phyloP scores from a whole-genome alignment of 2,888 invertebrate species.

The Yponomeuta evonymella region DNA sequence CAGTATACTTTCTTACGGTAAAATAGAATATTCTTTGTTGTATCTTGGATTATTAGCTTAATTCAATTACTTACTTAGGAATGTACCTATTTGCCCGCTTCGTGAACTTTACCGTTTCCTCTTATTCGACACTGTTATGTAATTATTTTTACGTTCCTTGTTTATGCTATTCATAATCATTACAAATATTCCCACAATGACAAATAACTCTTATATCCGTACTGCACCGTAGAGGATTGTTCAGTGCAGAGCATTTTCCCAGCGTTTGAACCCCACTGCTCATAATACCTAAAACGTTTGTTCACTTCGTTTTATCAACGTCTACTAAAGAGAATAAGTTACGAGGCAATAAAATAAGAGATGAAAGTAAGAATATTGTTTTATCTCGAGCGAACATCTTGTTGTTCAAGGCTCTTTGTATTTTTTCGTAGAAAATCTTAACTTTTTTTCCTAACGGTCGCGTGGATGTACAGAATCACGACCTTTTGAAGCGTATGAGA shows the following conservation, averaged over 20 bases:
- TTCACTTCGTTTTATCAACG: constrained; percentile 11
- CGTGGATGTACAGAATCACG: background rate
- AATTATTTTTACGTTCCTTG: constrained; percentile 41
- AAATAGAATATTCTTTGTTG: background rate
- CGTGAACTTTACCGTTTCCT: background rate
- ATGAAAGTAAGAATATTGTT: constrained; percentile 2
- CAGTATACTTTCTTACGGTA: background rate
- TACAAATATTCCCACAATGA: constrained; percentile 64
- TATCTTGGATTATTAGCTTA: background rate
- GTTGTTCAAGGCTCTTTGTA: background rate
- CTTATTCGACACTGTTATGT: background rate
- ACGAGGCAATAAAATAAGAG: constrained; percentile 3
- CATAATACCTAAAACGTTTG: constrained; percentile 5
- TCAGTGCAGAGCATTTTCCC: background rate
- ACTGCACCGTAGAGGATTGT: constrained; percentile 66
- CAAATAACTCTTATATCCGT: constrained; percentile 67
- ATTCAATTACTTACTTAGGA: background rate
- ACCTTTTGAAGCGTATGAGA: background rate
- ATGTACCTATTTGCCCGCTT: background rate
- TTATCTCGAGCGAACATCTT: background rate
- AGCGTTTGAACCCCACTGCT: background rate
- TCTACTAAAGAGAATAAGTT: constrained; percentile 2
- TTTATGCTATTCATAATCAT: constrained; percentile 63
- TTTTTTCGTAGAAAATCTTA: background rate
- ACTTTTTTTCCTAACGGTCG: background rate